These are phyloP conservation scores for Psittacara wagleri DNA, from an alignment of 2,113 vertebrate species.

Conservation along the genomic window DNA sequence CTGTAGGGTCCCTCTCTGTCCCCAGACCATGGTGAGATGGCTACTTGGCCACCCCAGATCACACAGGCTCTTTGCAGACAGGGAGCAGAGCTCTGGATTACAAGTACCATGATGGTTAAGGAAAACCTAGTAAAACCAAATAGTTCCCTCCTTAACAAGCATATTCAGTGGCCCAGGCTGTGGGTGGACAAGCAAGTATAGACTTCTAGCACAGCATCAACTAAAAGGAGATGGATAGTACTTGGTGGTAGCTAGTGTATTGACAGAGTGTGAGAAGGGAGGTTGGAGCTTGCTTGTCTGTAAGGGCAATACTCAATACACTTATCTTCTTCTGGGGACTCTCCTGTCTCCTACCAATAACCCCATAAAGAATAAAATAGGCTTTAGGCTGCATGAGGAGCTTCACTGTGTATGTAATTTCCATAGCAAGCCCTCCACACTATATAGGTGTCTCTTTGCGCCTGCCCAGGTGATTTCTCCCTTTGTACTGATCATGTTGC, in stretches of 20 bases:
- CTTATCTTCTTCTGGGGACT: not conserved
- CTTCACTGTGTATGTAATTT: not conserved
- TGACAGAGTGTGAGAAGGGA: not conserved
- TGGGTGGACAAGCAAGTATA: not conserved
- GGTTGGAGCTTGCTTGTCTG: not conserved
- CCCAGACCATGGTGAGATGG: not conserved
- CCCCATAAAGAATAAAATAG: not conserved
- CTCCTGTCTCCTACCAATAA: not conserved
- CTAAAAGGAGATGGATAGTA: not conserved
- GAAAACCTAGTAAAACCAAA: not conserved
- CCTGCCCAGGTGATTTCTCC: constrained; percentile 45
- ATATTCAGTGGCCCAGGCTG: not conserved
- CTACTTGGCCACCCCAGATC: not conserved
- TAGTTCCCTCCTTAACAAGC: not conserved
- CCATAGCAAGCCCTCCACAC: constrained; percentile 10
- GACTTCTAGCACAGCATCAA: not conserved
- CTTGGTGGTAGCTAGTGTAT: not conserved
- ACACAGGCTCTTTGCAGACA: not conserved
- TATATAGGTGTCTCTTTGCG: not conserved
- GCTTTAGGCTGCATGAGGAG: not conserved
- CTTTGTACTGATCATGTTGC: constrained; percentile 24
- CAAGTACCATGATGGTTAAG: not conserved
- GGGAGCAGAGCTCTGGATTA: not conserved
- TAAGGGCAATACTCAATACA: not conserved
- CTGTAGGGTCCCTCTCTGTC: not conserved